Percentiles rank a stretch among this genome's conserved stretches.
Conservation (phyloP, 2,113 vertebrate species). For the Hippocampus guttulatus region DNA sequence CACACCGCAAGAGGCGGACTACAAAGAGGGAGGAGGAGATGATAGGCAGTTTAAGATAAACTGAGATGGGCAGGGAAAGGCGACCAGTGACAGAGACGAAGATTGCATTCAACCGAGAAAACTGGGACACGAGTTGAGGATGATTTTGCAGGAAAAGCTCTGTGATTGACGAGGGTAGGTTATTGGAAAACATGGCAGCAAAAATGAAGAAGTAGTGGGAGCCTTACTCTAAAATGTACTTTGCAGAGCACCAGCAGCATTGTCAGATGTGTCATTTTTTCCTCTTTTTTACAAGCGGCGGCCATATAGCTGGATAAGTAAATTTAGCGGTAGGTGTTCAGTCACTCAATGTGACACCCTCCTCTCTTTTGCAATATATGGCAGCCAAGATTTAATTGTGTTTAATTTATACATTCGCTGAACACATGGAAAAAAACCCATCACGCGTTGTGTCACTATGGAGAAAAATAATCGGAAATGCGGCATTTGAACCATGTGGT, state of each 20-base stretch:
- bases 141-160: conserved; percentile 28
- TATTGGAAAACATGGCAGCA: conserved; percentile 2
- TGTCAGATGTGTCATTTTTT: background rate
- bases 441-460: no score
- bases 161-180: conserved; percentile 2
- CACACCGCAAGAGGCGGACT: conserved; percentile 26
- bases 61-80: conserved; percentile 45
- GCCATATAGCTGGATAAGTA: background rate
- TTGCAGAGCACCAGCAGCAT: background rate
- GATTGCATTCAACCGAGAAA: conserved; percentile 19
- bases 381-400: background rate
- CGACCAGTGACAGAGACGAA: conserved; percentile 37
- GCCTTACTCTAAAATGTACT: conserved; percentile 3
- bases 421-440: no score
- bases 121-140: conserved; percentile 19
- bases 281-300: background rate
- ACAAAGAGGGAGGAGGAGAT: conserved; percentile 22
- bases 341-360: background rate
- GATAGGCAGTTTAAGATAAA: conserved; percentile 52
- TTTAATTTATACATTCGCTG: no score
- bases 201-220: conserved; percentile 15
- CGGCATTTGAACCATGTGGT: no score
- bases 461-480: no score
- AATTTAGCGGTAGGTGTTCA: background rate
- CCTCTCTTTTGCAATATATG: no score